These are phyloP conservation scores for Notolabrus celidotus DNA, from an alignment of 2,797 vertebrate genomes.

Conservation along the genomic window DNA sequence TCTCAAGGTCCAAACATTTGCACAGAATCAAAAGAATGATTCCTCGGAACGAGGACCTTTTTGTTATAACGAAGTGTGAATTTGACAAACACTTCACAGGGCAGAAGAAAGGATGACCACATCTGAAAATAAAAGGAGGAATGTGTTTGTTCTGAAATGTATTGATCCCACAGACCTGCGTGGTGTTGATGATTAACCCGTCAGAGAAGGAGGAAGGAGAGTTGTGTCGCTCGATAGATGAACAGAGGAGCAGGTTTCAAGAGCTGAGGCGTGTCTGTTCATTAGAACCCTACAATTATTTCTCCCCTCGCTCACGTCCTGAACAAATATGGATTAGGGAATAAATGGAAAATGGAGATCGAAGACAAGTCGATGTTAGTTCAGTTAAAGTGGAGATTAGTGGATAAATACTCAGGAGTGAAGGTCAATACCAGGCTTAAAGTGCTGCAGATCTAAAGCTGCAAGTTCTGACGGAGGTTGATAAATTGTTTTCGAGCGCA, in stretches of 20 bases:
- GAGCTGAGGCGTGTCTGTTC: constrained; percentile 6
- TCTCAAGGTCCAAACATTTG: constrained; percentile 19
- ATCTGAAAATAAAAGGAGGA: constrained; percentile 17
- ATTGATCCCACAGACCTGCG: constrained; percentile 20
- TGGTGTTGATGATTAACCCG: constrained; percentile 54
- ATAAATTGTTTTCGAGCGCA: no score
- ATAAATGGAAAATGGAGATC: background rate
- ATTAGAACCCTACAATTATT: constrained; percentile 20
- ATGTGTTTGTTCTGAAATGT: constrained; percentile 31
- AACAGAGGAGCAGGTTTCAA: no score
- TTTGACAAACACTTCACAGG: constrained; percentile 32
- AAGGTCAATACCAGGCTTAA: background rate
- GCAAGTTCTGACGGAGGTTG: no score
- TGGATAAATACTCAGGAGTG: background rate
- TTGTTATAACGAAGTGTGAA: constrained; percentile 5
- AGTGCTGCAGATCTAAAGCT: no score
- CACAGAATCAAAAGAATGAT: constrained; percentile 14
- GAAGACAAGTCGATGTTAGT: background rate
- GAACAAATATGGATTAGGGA: constrained; percentile 27
- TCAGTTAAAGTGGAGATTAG: constrained; percentile 13
- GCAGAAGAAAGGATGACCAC: background rate
- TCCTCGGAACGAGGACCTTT: background rate
- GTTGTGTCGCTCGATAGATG: constrained; percentile 26
- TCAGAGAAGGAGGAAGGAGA: background rate
- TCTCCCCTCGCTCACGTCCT: constrained; percentile 3